These are phyloP conservation scores for Nicator chloris DNA, from an alignment of 2,113 vertebrate species.

Conservation along the genomic window DNA sequence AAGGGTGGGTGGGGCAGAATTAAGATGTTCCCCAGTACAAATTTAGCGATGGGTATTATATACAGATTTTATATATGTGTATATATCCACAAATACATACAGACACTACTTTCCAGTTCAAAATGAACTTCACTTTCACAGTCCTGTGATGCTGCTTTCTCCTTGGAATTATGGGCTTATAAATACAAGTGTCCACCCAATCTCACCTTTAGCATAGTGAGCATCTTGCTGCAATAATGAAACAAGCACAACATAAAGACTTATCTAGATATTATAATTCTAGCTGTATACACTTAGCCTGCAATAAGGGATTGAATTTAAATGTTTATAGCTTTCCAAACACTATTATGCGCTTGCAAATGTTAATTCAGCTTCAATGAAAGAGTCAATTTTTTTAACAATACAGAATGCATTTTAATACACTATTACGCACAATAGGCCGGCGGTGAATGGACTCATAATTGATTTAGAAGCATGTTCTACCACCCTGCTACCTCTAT, in stretches of 20 bases:
- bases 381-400: constrained; percentile 72
- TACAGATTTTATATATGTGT: neutral
- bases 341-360: constrained; percentile 79
- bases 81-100: neutral
- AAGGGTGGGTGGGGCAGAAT: neutral
- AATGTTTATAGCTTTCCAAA: constrained; percentile 77
- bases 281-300: constrained; percentile 58
- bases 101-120: neutral
- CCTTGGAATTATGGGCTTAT: neutral
- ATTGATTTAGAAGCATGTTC: constrained; percentile 80
- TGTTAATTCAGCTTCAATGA: constrained; percentile 81
- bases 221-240: constrained; percentile 13
- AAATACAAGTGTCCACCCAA: neutral
- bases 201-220: neutral
- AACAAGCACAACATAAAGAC: constrained; percentile 31
- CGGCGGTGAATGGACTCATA: constrained; percentile 74
- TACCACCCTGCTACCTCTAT: constrained; percentile 46
- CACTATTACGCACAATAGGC: constrained; percentile 68
- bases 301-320: constrained; percentile 74
- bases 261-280: constrained; percentile 56
- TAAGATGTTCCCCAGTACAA: neutral
- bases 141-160: neutral
- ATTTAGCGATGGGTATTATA: neutral
- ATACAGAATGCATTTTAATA: constrained; percentile 69
- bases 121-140: neutral